Percentiles rank a stretch among this genome's conserved stretches.
These are phyloP conservation scores for Sipha maydis DNA, from an alignment of 2,888 invertebrate species.

Conservation along the genomic window DNA sequence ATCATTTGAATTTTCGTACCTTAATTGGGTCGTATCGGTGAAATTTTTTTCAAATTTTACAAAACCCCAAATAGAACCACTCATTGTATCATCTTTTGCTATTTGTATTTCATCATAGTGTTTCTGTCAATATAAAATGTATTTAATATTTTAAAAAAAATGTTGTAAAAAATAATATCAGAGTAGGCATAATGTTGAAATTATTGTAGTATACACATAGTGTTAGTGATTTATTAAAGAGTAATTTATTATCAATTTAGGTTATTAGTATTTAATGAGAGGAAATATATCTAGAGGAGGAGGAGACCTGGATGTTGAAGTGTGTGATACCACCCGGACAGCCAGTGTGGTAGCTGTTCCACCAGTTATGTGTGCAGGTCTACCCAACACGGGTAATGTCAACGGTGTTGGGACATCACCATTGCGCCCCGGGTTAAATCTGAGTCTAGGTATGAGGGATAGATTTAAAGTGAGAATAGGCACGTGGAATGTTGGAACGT, in stretches of 20 bases:
- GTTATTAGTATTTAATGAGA: no score
- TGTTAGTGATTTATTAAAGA: neutral
- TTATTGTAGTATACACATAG: neutral
- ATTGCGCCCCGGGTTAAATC: no score
- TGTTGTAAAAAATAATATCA: neutral
- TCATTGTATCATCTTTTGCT: neutral
- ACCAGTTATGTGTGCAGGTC: no score
- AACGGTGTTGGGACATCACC: no score
- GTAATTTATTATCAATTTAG: neutral
- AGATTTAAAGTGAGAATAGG: no score
- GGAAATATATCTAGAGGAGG: no score
- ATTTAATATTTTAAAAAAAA: neutral
- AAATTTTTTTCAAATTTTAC: constrained; percentile 41
- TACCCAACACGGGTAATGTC: no score
- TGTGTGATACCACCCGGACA: no score
- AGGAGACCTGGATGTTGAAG: no score
- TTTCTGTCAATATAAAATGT: neutral
- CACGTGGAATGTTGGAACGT: no score
- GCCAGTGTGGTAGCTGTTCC: no score
- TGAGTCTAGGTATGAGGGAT: no score
- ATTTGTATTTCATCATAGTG: constrained; percentile 5
- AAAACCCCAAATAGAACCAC: constrained; percentile 23
- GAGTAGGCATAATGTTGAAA: neutral
- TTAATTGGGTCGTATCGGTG: constrained; percentile 11
- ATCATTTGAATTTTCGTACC: neutral